phyloP scores from a whole-genome alignment of 1,140 invertebrate genomes.

The Berghia stephanieae region DNA sequence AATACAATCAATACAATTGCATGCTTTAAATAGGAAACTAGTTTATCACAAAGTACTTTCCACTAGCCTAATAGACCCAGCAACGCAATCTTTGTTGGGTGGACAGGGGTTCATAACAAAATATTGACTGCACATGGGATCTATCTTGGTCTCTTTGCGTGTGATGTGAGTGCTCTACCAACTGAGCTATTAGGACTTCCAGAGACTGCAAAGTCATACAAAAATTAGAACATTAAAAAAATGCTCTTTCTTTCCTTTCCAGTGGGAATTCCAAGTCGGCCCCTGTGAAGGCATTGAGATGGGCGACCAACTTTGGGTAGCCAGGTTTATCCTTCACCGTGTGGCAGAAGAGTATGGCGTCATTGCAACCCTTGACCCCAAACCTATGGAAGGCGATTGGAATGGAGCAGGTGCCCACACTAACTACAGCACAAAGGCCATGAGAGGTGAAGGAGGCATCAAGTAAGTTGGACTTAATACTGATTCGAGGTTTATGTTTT shows the following conservation, averaged over 20 bases:
- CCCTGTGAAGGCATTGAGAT: constrained; percentile 74
- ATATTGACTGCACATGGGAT: no score
- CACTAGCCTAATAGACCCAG: no score
- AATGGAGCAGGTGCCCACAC: constrained; percentile 90
- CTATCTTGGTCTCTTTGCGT: no score
- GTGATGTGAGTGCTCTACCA: no score
- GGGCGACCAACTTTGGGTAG: constrained; percentile 92
- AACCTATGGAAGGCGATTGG: constrained; percentile 85
- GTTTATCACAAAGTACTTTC: no score
- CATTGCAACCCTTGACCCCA: constrained; percentile 88
- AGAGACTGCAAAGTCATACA: no score
- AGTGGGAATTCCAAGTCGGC: constrained; percentile 62
- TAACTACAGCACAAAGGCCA: constrained; percentile 89
- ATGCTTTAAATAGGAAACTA: no score
- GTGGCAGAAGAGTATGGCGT: constrained; percentile 93
- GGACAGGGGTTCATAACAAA: no score
- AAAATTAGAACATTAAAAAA: not conserved
- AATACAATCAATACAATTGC: no score
- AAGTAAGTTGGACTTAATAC: constrained; percentile 57
- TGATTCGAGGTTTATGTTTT: not conserved
- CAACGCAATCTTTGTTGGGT: no score
- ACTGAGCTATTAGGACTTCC: no score
- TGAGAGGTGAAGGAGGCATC: constrained; percentile 85
- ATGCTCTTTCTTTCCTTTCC: constrained; percentile 29
- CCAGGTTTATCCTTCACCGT: constrained; percentile 81